Conservation (phyloP, 2,113 vertebrate genomes). For the Myrmophylax atrothorax region DNA sequence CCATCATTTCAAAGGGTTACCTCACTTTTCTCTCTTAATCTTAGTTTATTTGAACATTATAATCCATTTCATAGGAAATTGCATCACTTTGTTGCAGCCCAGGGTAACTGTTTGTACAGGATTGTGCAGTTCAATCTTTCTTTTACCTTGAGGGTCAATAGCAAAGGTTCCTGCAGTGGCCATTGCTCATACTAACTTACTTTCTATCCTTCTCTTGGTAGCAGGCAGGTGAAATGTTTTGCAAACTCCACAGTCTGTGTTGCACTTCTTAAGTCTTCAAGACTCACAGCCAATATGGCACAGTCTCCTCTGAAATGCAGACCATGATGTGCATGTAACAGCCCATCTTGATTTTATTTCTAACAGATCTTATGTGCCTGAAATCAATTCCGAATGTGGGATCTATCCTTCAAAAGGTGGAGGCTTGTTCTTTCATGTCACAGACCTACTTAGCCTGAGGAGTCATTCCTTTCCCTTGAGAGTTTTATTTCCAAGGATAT, state of each 20-base stretch:
- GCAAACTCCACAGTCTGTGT: background rate
- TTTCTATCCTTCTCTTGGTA: background rate
- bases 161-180: background rate
- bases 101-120: background rate
- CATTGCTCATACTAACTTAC: background rate
- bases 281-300: background rate
- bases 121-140: background rate
- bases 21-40: background rate
- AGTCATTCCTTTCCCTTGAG: background rate
- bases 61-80: background rate
- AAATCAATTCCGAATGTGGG: background rate
- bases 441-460: background rate
- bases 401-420: background rate
- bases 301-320: background rate
- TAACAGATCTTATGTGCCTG: background rate
- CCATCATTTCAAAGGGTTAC: background rate
- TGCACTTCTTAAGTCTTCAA: background rate
- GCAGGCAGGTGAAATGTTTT: background rate
- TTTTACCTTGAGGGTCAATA: background rate
- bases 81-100: background rate
- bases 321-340: background rate
- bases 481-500: background rate
- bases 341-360: slow-evolving; percentile 22
- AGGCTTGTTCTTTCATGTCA: background rate
- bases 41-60: background rate